Evolutionary conservation across 2,888 invertebrate genomes (phyloP), one percentile per base, ranked within the genome.

Genomic region (Epinotia ramella): DNA sequence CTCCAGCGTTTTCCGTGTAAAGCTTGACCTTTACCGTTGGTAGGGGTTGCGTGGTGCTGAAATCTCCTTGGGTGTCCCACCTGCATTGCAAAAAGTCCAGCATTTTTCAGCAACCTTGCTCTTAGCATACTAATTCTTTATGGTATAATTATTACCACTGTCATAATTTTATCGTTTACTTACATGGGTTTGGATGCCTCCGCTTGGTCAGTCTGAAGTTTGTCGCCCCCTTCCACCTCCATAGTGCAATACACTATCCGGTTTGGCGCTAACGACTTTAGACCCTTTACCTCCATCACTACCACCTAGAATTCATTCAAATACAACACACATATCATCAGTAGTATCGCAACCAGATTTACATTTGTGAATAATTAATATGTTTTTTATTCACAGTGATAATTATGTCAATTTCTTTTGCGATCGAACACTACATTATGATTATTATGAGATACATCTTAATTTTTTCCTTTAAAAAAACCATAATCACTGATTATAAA

Each of bases 11-110:
- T 94, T 99, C 99, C 0, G 99, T 99, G 89, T 98, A 99, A 49
- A 99, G 94, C 91, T 99, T 99, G 5, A 99, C 98, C 95, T 99
- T 99, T 18, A 99, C 99, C 24, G 98, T 96, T 62, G 99, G 99
- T 78, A 99, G 95, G 1, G 99, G 98, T 89, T 99, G 99, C 78
- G 98, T 99, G 72, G 99, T 99, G 81, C 98, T 98, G 93, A 99
- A 99, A 93, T 99, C 99, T 73, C 99, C 99, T 95, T 99, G 99
- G 0, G 99, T 99, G 88, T 99, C 99, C 99, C 99, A 99, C 96
- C 98, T 98, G 77, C 46, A 66, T 71, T 53, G 13, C n/a, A 18
- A 40, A 73, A 28, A n/a, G 16, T 28, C 16, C 33, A 62, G 7
- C 9, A 6, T n/a, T 28, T 16, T 62, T n/a, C 60, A 60, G 24